Evolutionary conservation across 2,797 vertebrate genomes (phyloP).

Genomic region (Chaenodraco wilsoni): DNA sequence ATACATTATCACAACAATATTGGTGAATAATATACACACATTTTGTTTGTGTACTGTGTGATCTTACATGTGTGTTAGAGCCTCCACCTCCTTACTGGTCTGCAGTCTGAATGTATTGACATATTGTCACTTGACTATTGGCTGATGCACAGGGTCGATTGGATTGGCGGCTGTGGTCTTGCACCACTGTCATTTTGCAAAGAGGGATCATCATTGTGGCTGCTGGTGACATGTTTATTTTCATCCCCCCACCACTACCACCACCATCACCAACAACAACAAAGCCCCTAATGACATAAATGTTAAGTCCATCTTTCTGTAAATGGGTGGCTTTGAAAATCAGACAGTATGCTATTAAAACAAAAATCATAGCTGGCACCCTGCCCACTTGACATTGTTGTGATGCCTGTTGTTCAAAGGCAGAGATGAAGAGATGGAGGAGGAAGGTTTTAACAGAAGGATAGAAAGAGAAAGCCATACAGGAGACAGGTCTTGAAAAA

Average conservation of each 20-base stretch:
- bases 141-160: neutral
- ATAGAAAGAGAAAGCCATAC: slow-evolving; percentile 13
- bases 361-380: slow-evolving; percentile 63
- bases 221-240: slow-evolving; percentile 57
- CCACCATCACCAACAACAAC: slow-evolving; percentile 47
- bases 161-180: slow-evolving; percentile 43
- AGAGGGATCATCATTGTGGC: slow-evolving; percentile 41
- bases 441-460: slow-evolving; percentile 15
- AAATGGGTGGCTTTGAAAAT: slow-evolving; percentile 69
- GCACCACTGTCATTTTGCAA: slow-evolving; percentile 31
- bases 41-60: slow-evolving; percentile 8
- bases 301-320: slow-evolving; percentile 63
- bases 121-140: slow-evolving; percentile 37
- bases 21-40: slow-evolving; percentile 8
- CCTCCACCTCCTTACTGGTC: slow-evolving; percentile 16
- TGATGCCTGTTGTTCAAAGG: slow-evolving; percentile 58
- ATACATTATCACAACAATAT: neutral
- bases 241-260: slow-evolving; percentile 8
- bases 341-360: slow-evolving; percentile 73
- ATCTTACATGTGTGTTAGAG: slow-evolving; percentile 22
- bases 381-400: slow-evolving; percentile 60
- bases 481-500: slow-evolving; percentile 13
- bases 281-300: slow-evolving; percentile 68
- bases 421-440: slow-evolving; percentile 27
- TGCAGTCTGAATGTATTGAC: slow-evolving; percentile 19